phyloP scores from a whole-genome alignment of 2,888 invertebrate genomes.

The Drosophila borealis region DNA sequence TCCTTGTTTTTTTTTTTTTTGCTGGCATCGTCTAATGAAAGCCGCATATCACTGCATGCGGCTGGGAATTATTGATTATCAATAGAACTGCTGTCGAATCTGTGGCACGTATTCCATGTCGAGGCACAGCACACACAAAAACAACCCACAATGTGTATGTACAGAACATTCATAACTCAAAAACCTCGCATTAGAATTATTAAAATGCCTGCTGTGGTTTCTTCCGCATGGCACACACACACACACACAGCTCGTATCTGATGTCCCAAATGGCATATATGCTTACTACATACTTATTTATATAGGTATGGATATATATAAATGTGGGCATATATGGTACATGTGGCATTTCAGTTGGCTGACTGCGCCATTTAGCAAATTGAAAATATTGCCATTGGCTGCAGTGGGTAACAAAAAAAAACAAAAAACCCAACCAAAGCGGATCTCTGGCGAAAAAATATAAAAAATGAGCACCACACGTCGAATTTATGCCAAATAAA shows the following conservation, averaged over 20 bases:
- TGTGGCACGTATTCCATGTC: conserved; percentile 51
- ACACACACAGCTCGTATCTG: conserved; percentile 19
- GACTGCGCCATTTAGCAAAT: conserved; percentile 77
- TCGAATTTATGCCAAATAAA: conserved; percentile 76
- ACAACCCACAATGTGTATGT: conserved; percentile 10
- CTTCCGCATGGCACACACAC: conserved; percentile 48
- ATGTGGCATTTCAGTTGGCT: conserved; percentile 72
- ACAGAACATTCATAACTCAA: conserved; percentile 56
- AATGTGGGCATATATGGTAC: conserved; percentile 24
- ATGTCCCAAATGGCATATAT: conserved; percentile 15
- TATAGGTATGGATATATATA: conserved; percentile 12
- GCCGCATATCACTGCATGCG: conserved; percentile 33
- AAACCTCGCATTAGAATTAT: conserved; percentile 75
- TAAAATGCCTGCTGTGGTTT: conserved; percentile 78
- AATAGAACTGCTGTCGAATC: conserved; percentile 15
- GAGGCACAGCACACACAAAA: conserved; percentile 12
- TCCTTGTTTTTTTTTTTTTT: conserved; percentile 24
- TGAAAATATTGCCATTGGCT: conserved; percentile 71
- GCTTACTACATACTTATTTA: conserved; percentile 25
- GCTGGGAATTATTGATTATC: conserved; percentile 59
- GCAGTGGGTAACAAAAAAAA: conserved; percentile 20
- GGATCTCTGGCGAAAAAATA: conserved; percentile 33
- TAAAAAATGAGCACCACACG: conserved; percentile 59
- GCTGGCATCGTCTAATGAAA: conserved; percentile 50
- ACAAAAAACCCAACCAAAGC: conserved; percentile 41